Percentiles rank a stretch among this genome's conserved stretches.
Evolutionary conservation across 2,797 vertebrate genomes (phyloP).

Genomic region (Aeoliscus strigatus): DNA sequence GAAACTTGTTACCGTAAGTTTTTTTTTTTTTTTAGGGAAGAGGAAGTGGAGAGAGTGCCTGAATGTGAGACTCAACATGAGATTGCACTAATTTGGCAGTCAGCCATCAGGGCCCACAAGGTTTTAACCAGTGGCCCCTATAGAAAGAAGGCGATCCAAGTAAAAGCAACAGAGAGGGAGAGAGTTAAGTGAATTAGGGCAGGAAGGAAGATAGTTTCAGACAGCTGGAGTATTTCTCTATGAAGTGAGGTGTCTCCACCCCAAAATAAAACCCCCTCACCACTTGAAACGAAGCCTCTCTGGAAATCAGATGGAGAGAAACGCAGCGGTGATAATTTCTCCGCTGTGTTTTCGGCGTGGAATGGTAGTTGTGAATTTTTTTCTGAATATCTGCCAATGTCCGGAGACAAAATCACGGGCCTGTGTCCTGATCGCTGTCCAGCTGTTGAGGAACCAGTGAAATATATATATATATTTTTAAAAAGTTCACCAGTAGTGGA

Average conservation of each 20-base stretch:
- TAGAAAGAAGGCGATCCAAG: conserved; percentile 17
- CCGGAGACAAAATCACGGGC: no score
- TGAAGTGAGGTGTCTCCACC: conserved; percentile 2
- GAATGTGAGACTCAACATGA: conserved; percentile 17
- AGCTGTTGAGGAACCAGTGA: no score
- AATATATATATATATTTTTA: no score
- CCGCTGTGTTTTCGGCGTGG: conserved; percentile 28
- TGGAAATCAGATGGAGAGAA: conserved; percentile 23
- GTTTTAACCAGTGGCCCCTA: no score
- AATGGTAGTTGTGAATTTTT: conserved; percentile 21
- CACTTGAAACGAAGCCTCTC: conserved; percentile 14
- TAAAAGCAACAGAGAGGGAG: not conserved
- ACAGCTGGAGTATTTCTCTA: conserved; percentile 12
- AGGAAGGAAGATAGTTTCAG: conserved; percentile 5
- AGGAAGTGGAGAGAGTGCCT: conserved; percentile 1
- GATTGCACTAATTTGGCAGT: conserved; percentile 41
- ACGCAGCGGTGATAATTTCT: conserved; percentile 23
- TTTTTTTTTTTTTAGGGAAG: conserved; percentile 1
- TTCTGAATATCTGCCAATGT: conserved; percentile 8
- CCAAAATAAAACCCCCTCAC: conserved; percentile 6
- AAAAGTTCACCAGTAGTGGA: no score
- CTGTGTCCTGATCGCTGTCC: no score
- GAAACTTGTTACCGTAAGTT: not conserved
- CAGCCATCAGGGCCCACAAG: conserved; percentile 18
- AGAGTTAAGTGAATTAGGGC: conserved; percentile 8